These are phyloP conservation scores for Heliconius hortense DNA, from an alignment of 2,888 invertebrate genomes.

Conservation along the genomic window DNA sequence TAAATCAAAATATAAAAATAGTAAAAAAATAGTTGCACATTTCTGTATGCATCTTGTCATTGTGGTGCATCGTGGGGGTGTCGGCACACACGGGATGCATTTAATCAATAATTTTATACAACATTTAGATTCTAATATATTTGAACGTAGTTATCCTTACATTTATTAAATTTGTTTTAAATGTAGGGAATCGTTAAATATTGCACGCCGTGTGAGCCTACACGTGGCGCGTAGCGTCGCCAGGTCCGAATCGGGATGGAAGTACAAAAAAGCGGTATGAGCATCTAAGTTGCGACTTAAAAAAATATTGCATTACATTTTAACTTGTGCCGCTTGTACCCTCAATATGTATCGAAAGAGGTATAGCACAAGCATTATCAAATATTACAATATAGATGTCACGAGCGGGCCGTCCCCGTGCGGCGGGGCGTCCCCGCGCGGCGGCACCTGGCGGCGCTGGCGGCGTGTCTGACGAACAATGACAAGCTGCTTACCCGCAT, in stretches of 20 bases:
- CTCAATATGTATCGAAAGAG: not conserved
- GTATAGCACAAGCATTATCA: slow-evolving; percentile 10
- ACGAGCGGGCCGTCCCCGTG: slow-evolving; percentile 10
- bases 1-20: slow-evolving; percentile 82
- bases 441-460: slow-evolving; percentile 17
- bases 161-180: slow-evolving; percentile 39
- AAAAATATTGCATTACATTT: slow-evolving; percentile 20
- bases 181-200: slow-evolving; percentile 26
- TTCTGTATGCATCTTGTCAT: slow-evolving; percentile 72
- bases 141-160: slow-evolving; percentile 38
- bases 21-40: slow-evolving; percentile 81
- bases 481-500: slow-evolving; percentile 57
- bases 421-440: not conserved
- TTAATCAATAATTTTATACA: slow-evolving; percentile 30
- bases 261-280: slow-evolving; percentile 22
- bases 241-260: slow-evolving; percentile 13
- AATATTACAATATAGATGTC: slow-evolving; percentile 6
- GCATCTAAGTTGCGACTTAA: slow-evolving; percentile 24
- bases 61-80: slow-evolving; percentile 64
- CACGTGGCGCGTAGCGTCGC: slow-evolving; percentile 23
- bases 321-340: slow-evolving; percentile 14
- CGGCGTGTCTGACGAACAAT: slow-evolving; percentile 45
- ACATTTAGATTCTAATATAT: slow-evolving; percentile 38
- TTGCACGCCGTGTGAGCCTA: slow-evolving; percentile 34
- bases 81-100: slow-evolving; percentile 40